Evolutionary conservation across 2,888 invertebrate genomes (phyloP).

Genomic region (Tachina grossa): DNA sequence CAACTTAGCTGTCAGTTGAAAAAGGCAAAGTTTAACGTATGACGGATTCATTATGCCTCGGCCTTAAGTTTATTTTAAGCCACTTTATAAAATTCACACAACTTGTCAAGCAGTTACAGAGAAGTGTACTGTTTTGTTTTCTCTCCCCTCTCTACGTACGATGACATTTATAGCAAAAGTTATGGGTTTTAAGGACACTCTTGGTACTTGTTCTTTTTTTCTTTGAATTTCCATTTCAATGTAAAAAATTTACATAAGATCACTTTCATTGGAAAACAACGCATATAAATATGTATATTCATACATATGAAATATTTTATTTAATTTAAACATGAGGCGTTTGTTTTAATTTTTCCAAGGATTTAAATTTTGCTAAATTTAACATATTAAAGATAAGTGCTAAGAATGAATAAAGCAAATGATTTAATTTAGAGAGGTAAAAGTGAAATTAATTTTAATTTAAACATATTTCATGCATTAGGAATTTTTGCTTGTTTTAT

Average conservation of each 20-base stretch:
- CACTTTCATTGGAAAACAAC: conserved; percentile 55
- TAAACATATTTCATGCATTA: too few relatives aligned
- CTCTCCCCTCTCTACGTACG: not conserved
- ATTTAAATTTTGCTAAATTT: not conserved
- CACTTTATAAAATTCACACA: conserved; percentile 66
- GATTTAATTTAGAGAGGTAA: not conserved
- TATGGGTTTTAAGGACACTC: conserved; percentile 64
- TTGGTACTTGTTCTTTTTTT: conserved; percentile 30
- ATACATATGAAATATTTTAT: not conserved
- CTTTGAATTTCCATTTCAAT: conserved; percentile 36
- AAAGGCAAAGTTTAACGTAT: too few relatives aligned
- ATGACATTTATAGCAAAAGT: conserved; percentile 66
- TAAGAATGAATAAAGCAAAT: not conserved
- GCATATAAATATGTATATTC: conserved; percentile 5
- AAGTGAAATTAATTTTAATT: too few relatives aligned
- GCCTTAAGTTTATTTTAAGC: conserved; percentile 21
- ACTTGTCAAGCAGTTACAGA: conserved; percentile 62
- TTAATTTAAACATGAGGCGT: conserved; percentile 1
- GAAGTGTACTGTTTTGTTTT: conserved; percentile 40
- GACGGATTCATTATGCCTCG: too few relatives aligned
- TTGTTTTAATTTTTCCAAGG: not conserved
- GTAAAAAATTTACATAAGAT: conserved; percentile 36
- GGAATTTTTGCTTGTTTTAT: not conserved
- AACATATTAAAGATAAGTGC: not conserved
- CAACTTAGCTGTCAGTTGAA: too few relatives aligned